A percentile compares a stretch with the other conserved stretches of the same genome.
Evolutionary conservation across 2,888 invertebrate genomes (phyloP).

Genomic region (Thecocarcelia acutangulata): DNA sequence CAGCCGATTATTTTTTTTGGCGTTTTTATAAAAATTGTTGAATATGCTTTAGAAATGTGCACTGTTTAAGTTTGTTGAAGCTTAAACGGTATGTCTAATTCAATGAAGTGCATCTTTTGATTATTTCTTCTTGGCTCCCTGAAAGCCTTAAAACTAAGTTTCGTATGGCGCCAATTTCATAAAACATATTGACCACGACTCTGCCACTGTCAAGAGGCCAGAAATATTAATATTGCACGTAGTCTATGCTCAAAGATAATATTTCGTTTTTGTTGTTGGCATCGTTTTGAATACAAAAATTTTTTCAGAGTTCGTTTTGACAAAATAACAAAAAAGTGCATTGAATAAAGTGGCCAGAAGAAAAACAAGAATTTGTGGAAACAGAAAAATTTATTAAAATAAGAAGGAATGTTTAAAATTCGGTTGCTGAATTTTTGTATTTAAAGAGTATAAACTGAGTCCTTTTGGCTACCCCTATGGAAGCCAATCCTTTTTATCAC

Average conservation of each 20-base stretch:
- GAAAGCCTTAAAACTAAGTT: conserved; percentile 16
- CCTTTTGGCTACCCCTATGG: no score
- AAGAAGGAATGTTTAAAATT: no score
- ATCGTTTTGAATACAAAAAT: conserved; percentile 63
- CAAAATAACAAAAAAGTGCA: background rate
- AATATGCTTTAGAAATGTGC: conserved; percentile 1
- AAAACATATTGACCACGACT: conserved; percentile 66
- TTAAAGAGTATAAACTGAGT: no score
- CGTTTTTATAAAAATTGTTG: background rate
- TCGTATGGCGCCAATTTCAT: conserved; percentile 63
- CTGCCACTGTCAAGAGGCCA: conserved; percentile 68
- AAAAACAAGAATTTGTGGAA: background rate
- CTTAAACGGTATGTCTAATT: conserved; percentile 51
- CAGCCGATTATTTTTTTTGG: no score
- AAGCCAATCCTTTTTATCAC: no score
- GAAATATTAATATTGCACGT: conserved; percentile 65
- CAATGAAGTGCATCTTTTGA: conserved; percentile 60
- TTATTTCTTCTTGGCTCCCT: conserved; percentile 8
- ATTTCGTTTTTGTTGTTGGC: conserved; percentile 27
- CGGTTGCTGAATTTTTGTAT: no score
- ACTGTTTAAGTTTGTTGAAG: conserved; percentile 39
- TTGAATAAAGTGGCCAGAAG: conserved; percentile 34
- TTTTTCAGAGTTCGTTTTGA: conserved; percentile 34
- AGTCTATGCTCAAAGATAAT: conserved; percentile 52
- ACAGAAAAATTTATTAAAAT: no score